Base-by-base conservation (phyloP, 2,113 vertebrate species). In the Eulemur rufifrons region DNA sequence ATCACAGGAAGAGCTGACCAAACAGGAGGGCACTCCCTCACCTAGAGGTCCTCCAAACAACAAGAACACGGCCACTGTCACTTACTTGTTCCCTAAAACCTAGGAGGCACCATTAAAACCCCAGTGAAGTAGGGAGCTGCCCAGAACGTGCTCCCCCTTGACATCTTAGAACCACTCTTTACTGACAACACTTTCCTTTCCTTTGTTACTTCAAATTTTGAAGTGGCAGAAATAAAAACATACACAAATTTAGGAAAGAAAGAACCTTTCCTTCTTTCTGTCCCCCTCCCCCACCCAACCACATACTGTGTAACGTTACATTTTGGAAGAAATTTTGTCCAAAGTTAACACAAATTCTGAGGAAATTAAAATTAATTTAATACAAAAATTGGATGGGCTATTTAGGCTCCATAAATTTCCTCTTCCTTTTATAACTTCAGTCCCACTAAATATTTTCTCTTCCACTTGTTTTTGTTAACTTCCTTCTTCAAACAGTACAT, bases 281-380 rank as follows among this genome's bases (percentile, higher is more conserved):
- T 42, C 34, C 37, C 20, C 29, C 52, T 77, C 32, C 10, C 21
- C 12, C 13, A 56, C 5, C 37, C 5, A 15, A 76, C 11, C 5
- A n/a, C 17, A 81, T 29, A 45, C 6, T 32, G 2, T 37, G 15
- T 25, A 90, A 91, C 77, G 34, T 6, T 50, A 50, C 66, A 45
- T 76, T 59, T 66, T 39, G 66, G 73, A 37, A 86, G 12, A 77
- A 54, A 84, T 25, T 68, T 29, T 50, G 39, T 94, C 47, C 37
- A 32, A 73, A 85, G 77, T 87, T 90, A 86, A 81, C 27, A 86
- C 39, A 95, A 85, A 96, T 90, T 80, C 63, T 86, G 20, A 89
- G n/a, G 73, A 91, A 80, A 66, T 71, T 4, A 73, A 93, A 71
- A 50, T 63, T 39, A 68, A 77, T 54, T 85, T 63, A 69, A 50